Conservation (phyloP, 2,888 invertebrate genomes). For the Aromia moschata region DNA sequence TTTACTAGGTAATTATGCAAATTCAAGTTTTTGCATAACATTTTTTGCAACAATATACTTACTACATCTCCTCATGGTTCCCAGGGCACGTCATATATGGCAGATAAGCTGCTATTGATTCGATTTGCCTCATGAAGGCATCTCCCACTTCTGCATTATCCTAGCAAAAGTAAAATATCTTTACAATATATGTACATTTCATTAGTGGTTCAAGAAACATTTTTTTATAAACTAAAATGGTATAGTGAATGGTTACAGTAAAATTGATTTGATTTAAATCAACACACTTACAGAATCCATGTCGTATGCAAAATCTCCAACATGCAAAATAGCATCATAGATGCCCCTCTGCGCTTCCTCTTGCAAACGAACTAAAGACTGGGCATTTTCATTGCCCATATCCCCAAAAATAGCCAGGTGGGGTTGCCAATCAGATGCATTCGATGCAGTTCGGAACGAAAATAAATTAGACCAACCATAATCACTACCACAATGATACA, state of each 20-base stretch:
- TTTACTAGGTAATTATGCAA: no score
- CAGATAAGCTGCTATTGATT: slow-evolving; percentile 86
- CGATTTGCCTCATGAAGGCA: slow-evolving; percentile 91
- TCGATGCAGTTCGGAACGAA: slow-evolving; percentile 78
- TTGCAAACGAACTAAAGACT: slow-evolving; percentile 84
- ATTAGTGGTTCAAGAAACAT: no score
- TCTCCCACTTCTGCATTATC: slow-evolving; percentile 86
- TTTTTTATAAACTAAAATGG: no score
- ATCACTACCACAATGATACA: slow-evolving; percentile 82
- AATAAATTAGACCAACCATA: slow-evolving; percentile 85
- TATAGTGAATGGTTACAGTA: no score
- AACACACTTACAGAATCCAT: slow-evolving; percentile 73
- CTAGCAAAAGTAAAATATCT: slow-evolving; percentile 44
- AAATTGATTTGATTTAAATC: background rate
- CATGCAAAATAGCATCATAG: slow-evolving; percentile 90
- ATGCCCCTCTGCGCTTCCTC: slow-evolving; percentile 80
- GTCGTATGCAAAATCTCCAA: slow-evolving; percentile 96
- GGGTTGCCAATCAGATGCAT: slow-evolving; percentile 77
- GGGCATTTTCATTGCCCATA: slow-evolving; percentile 92
- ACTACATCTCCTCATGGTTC: slow-evolving; percentile 89
- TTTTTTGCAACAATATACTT: slow-evolving; percentile 58
- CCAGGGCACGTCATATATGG: slow-evolving; percentile 96
- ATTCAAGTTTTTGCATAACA: no score
- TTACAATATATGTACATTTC: background rate
- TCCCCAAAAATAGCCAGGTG: slow-evolving; percentile 90